Evolutionary conservation across 2,888 invertebrate species (phyloP).

Genomic region (Nesidiocoris tenuis): DNA sequence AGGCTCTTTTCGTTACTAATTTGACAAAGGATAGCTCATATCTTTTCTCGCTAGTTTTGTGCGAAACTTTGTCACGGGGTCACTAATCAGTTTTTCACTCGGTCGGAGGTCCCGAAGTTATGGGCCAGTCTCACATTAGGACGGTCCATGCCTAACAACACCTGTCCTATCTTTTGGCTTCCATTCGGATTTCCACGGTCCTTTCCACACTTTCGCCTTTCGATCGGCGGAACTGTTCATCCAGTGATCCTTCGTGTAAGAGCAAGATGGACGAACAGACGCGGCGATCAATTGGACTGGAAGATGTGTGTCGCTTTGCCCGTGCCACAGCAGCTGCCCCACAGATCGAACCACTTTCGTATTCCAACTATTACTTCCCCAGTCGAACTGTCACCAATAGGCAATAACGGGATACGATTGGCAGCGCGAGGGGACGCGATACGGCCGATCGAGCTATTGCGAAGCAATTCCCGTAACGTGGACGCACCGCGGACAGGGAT

Average conservation of each 20-base stretch:
- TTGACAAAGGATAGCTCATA: no score
- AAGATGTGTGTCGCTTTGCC: background rate
- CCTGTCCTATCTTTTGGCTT: background rate
- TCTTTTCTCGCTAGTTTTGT: no score
- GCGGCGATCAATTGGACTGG: background rate
- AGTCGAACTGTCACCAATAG: background rate
- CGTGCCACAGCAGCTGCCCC: background rate
- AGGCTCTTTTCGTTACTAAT: no score
- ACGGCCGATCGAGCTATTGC: no score
- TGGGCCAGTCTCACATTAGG: background rate
- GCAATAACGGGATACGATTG: no score
- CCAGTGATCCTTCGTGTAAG: background rate
- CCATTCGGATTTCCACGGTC: background rate
- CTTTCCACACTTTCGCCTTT: background rate
- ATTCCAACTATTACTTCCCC: background rate
- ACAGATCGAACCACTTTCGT: background rate
- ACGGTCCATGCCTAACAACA: background rate
- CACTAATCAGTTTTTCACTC: background rate
- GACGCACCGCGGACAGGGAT: no score
- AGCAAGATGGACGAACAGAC: background rate
- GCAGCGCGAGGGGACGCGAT: no score
- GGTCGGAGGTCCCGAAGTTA: background rate
- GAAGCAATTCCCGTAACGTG: no score
- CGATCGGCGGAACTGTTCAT: background rate
- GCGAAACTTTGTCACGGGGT: no score